phyloP scores from a whole-genome alignment of 2,888 invertebrate genomes.

The Notodonta dromedarius region DNA sequence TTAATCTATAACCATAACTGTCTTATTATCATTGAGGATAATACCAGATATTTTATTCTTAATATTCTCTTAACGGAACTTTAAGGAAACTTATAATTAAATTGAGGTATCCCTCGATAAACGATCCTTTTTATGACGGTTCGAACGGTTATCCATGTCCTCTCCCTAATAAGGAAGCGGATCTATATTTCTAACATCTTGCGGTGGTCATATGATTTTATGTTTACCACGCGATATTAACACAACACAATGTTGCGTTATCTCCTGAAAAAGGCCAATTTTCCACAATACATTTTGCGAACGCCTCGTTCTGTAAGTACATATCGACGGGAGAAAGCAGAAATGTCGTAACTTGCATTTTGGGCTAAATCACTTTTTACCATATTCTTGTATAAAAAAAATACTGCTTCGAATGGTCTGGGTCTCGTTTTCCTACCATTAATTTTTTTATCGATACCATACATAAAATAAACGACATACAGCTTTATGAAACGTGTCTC shows the following conservation, averaged over 20 bases:
- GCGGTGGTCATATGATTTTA: not conserved
- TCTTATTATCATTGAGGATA: not conserved
- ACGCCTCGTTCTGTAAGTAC: not conserved
- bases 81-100: not conserved
- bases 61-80: not conserved
- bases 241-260: not conserved
- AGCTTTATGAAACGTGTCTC: too few species aligned
- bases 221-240: not conserved
- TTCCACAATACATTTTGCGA: not conserved
- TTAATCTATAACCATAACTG: not conserved
- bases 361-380: too few species aligned
- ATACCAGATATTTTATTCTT: not conserved
- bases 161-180: not conserved
- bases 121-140: not conserved
- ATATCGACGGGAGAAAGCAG: too few species aligned
- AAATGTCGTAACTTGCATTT: too few species aligned
- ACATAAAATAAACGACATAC: too few species aligned
- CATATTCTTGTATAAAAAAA: too few species aligned
- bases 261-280: not conserved
- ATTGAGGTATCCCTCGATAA: not conserved
- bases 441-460: too few species aligned
- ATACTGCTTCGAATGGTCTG: too few species aligned
- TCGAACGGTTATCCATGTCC: not conserved
- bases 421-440: too few species aligned
- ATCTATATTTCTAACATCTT: not conserved